Percentiles rank a stretch among this genome's conserved stretches.
Evolutionary conservation across 2,888 invertebrate species (phyloP).

Genomic region (Amphimallon solstitiale): DNA sequence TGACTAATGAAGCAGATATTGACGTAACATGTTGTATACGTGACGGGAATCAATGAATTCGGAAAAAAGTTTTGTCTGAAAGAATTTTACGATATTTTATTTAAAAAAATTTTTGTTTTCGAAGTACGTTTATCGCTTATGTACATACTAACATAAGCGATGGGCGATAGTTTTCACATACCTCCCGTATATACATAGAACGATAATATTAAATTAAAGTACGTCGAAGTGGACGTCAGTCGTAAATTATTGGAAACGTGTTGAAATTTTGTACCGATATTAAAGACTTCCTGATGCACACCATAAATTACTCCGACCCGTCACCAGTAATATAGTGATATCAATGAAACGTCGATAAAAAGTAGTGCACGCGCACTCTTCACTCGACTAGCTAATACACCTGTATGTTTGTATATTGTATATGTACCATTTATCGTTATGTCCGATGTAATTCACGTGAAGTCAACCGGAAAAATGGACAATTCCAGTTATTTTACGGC

Average conservation of each 20-base stretch:
- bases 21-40: too few relatives aligned
- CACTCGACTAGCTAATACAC: slow-evolving; percentile 20
- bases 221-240: slow-evolving; percentile 6
- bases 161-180: too few relatives aligned
- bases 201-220: slow-evolving; percentile 5
- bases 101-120: too few relatives aligned
- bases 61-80: too few relatives aligned
- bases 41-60: too few relatives aligned
- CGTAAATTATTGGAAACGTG: slow-evolving; percentile 9
- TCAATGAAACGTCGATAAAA: slow-evolving; percentile 25
- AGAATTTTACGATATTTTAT: too few relatives aligned
- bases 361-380: slow-evolving; percentile 11
- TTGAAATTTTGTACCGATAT: slow-evolving; percentile 26
- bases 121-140: too few relatives aligned
- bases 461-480: slow-evolving; percentile 37
- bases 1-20: too few relatives aligned
- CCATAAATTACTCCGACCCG: slow-evolving; percentile 9
- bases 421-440: slow-evolving; percentile 6
- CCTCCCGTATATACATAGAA: neutral
- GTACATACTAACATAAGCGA: too few relatives aligned
- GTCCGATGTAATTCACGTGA: slow-evolving; percentile 10
- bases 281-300: slow-evolving; percentile 26
- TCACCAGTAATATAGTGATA: slow-evolving; percentile 29
- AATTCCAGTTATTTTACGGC: slow-evolving; percentile 39
- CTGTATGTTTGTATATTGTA: slow-evolving; percentile 16